Conservation (phyloP, 2,888 invertebrate genomes). For the Mesorhabditis belari region DNA sequence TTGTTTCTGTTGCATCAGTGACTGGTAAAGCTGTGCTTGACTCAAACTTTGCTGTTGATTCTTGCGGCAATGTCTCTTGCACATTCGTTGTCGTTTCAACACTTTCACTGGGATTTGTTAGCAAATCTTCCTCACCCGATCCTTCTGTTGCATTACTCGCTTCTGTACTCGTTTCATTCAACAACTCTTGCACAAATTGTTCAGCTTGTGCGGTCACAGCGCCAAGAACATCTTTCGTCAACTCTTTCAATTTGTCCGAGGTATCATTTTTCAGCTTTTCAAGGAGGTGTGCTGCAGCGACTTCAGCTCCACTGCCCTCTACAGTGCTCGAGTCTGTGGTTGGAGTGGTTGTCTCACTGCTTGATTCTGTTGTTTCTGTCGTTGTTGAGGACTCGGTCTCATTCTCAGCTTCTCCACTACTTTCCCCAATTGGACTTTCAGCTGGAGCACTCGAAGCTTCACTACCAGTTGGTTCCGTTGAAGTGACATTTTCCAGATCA, state of each 20-base stretch:
- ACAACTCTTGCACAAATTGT: too few species aligned
- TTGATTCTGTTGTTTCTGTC: background rate
- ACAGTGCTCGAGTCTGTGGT: background rate
- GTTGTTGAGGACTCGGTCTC: background rate
- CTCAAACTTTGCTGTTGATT: too few species aligned
- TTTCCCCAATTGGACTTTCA: background rate
- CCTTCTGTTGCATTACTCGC: constrained; percentile 6
- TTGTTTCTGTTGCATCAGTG: constrained; percentile 6
- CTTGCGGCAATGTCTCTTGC: too few species aligned
- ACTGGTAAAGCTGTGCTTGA: constrained; percentile 1
- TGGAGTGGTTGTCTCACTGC: background rate
- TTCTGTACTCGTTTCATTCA: constrained; percentile 5
- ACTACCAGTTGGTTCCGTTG: too few species aligned
- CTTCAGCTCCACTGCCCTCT: background rate
- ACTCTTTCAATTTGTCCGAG: too few species aligned
- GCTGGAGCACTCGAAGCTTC: too few species aligned
- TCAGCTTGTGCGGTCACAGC: too few species aligned
- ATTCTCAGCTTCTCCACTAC: background rate
- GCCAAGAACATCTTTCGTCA: too few species aligned
- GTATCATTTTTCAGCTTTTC: background rate
- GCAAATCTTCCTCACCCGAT: constrained; percentile 12
- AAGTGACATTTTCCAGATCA: too few species aligned
- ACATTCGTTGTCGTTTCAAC: too few species aligned
- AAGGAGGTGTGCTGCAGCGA: background rate
- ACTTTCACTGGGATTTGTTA: too few species aligned